Evolutionary conservation across 2,888 invertebrate genomes (phyloP).

Genomic region (Drosophila leonis): DNA sequence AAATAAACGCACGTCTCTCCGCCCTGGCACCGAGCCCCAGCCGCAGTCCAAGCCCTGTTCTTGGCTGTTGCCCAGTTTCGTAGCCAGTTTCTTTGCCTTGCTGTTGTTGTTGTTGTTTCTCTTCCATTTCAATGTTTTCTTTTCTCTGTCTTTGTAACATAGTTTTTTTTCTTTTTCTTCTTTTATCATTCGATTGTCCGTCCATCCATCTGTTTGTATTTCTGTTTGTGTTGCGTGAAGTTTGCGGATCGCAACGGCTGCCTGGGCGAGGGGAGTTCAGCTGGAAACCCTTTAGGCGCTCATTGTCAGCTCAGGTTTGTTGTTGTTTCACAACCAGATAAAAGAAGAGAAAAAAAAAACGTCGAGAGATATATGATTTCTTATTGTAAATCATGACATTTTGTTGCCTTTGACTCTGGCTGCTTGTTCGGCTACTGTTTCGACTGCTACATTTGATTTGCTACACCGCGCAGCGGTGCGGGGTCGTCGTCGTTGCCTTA

Average conservation of each 20-base stretch:
- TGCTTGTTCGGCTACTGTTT: slow-evolving; percentile 70
- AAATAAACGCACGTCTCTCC: slow-evolving; percentile 75
- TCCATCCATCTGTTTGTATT: slow-evolving; percentile 56
- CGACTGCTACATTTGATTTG: slow-evolving; percentile 47
- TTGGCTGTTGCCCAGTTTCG: slow-evolving; percentile 60
- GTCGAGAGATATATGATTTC: slow-evolving; percentile 71
- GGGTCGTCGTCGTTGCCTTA: not conserved
- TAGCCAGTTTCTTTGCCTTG: slow-evolving; percentile 48
- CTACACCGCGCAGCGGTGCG: slow-evolving; percentile 8
- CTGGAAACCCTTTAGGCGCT: slow-evolving; percentile 77
- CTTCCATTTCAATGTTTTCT: slow-evolving; percentile 61
- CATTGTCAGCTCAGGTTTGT: slow-evolving; percentile 73
- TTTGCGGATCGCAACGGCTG: slow-evolving; percentile 17
- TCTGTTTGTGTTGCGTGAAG: slow-evolving; percentile 37
- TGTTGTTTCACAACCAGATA: slow-evolving; percentile 59
- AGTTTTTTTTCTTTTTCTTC: slow-evolving; percentile 51
- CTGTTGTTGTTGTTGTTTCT: slow-evolving; percentile 19
- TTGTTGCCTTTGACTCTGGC: slow-evolving; percentile 62
- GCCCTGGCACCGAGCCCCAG: not conserved
- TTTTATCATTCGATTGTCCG: slow-evolving; percentile 34
- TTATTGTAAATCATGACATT: slow-evolving; percentile 80
- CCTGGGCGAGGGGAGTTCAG: slow-evolving; percentile 40
- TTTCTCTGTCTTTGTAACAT: slow-evolving; percentile 69
- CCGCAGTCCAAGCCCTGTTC: slow-evolving; percentile 21
- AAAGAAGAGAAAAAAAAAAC: slow-evolving; percentile 38